A percentile compares a stretch with the other conserved stretches of the same genome.
These are phyloP conservation scores for Molossus molossus DNA, from an alignment of 2,797 vertebrate species.

Conservation along the genomic window DNA sequence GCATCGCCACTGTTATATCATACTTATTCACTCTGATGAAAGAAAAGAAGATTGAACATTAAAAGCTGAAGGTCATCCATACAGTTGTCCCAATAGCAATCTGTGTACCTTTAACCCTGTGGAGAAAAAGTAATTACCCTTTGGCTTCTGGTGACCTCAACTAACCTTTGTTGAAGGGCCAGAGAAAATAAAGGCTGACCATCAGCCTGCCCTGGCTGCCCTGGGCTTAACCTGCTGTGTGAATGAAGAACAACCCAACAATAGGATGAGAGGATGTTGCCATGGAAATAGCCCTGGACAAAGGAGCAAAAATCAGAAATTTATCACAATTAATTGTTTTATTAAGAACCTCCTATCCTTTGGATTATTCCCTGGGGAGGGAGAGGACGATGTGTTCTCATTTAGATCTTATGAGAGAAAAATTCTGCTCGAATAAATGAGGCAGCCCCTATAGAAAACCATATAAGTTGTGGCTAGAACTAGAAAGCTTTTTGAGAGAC, in stretches of 20 bases:
- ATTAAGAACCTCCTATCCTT: slow-evolving; percentile 87
- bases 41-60: slow-evolving; percentile 86
- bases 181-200: slow-evolving; percentile 96
- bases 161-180: slow-evolving; percentile 94
- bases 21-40: slow-evolving; percentile 84
- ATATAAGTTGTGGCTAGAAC: slow-evolving; percentile 82
- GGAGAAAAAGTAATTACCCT: slow-evolving; percentile 97
- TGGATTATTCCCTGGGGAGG: slow-evolving; percentile 86
- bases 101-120: slow-evolving; percentile 94
- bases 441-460: slow-evolving; percentile 78
- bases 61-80: slow-evolving; percentile 89
- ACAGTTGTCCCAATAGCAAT: slow-evolving; percentile 92
- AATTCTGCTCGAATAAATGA: slow-evolving; percentile 81
- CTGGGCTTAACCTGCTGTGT: slow-evolving; percentile 91
- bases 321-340: slow-evolving; percentile 91
- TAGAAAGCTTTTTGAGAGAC: slow-evolving; percentile 82
- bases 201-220: slow-evolving; percentile 92
- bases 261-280: slow-evolving; percentile 90
- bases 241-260: slow-evolving; percentile 89
- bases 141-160: slow-evolving; percentile 92
- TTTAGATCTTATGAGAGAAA: slow-evolving; percentile 78
- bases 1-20: slow-evolving; percentile 65
- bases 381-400: slow-evolving; percentile 65
- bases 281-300: slow-evolving; percentile 90
- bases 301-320: slow-evolving; percentile 89